Evolutionary conservation across 1,140 invertebrate genomes (phyloP), one percentile per base, ranked within the genome.

Genomic region (Acyrthosiphon pisum): DNA sequence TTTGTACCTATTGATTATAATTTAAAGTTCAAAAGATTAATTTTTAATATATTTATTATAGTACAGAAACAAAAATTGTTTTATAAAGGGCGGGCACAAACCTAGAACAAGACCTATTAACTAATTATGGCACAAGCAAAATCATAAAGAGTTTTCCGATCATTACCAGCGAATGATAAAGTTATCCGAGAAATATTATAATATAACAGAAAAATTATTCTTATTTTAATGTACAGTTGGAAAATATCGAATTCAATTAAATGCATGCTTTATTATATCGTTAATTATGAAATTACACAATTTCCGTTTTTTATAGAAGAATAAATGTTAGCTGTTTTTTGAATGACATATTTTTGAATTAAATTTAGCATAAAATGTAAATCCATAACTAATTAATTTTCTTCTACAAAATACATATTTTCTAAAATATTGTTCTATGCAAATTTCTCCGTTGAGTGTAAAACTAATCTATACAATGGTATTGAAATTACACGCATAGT

Each of bases 401-500:
- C 22, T 18, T 14, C 22, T 26, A 44, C 44, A 90, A 41, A 60
- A 60, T 90, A 2, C 26, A 41, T 90, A 44, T 56, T 90, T 90
- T 89, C 48, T 30, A 60, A 60, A 60, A 60, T 60, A 90, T 44
- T 60, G 53, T 60, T 7, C 4, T 41, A 44, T 23, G 35, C 6
- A 56, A 90, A 68, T 90, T 90, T 60, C 37, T 90, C 50, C 18
- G 26, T 46, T 8, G 26, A 68, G 23, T 37, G 26, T 68, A 60
- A n/a, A 35, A 50, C 30, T 46, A 26, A n/a, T 46, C 30, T 14
- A 48, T 60, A n/a, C 53, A 90, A 68, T 68, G 11, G 26, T 56
- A 90, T 68, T 60, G 4, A 6, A 90, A 90, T 90, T 68, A 90
- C 89, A 90, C 14, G 89, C 26, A 35, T 20, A 90, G 6, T 90